These are phyloP conservation scores for Lepisosteus osseus DNA, from an alignment of 2,113 vertebrate genomes.

Conservation along the genomic window DNA sequence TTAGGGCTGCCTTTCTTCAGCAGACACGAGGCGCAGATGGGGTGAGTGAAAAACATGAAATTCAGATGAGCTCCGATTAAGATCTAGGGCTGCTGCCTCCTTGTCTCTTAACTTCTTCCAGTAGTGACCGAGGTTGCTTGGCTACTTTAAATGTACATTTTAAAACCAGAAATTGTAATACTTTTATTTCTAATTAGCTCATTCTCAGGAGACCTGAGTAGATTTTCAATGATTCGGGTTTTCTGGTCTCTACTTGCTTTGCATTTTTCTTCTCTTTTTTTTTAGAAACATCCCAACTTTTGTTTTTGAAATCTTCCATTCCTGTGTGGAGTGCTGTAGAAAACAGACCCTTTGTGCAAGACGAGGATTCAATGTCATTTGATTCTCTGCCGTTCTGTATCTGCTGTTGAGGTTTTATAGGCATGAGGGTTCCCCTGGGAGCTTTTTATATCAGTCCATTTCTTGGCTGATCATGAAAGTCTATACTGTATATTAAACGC, in stretches of 20 bases:
- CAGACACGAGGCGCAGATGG: slow-evolving; percentile 29
- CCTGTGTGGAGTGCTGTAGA: no score
- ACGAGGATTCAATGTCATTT: not conserved
- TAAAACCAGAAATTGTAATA: not conserved
- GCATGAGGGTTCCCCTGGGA: slow-evolving; percentile 7
- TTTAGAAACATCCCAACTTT: not conserved
- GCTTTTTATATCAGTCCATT: slow-evolving; percentile 2
- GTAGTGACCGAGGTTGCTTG: not conserved
- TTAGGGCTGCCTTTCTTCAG: slow-evolving; percentile 13
- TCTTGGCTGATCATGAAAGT: slow-evolving; percentile 12
- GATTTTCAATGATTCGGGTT: no score
- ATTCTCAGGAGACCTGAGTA: not conserved
- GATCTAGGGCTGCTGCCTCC: not conserved
- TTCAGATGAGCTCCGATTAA: slow-evolving; percentile 10
- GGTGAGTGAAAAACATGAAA: slow-evolving; percentile 5
- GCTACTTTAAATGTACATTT: not conserved
- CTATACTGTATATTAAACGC: not conserved
- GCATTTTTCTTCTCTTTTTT: not conserved
- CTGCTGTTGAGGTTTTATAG: not conserved
- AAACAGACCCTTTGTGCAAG: not conserved
- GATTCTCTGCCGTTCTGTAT: not conserved
- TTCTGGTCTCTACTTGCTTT: not conserved
- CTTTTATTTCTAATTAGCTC: not conserved
- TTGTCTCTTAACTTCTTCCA: not conserved
- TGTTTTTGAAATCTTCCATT: no score